A percentile compares a stretch with the other conserved stretches of the same genome.
phyloP scores from a whole-genome alignment of 2,797 vertebrate genomes.

The Acropternis orthonyx region DNA sequence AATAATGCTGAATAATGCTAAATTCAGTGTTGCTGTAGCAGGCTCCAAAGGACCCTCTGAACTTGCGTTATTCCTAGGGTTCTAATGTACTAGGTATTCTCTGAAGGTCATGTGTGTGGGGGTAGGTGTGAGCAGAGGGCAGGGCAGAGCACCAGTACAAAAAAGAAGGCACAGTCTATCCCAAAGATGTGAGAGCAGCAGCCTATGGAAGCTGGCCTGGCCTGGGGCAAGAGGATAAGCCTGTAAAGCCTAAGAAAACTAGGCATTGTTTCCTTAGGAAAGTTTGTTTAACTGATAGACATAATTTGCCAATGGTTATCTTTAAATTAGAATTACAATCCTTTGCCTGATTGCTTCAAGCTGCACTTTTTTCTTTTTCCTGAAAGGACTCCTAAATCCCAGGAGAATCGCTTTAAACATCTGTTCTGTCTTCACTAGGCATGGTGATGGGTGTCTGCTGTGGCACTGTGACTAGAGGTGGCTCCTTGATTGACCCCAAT shows the following conservation, averaged over 20 bases:
- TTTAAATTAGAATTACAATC: conserved; percentile 45
- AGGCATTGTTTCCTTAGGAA: neutral
- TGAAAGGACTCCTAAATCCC: conserved; percentile 26
- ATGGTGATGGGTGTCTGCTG: neutral
- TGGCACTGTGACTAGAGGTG: neutral
- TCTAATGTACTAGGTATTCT: neutral
- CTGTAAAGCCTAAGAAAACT: neutral
- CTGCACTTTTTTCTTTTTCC: neutral
- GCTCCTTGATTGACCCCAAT: neutral
- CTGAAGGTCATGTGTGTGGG: fast-evolving
- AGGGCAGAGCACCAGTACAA: neutral
- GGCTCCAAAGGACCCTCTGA: neutral
- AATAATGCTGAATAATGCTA: neutral
- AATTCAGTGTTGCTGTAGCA: neutral
- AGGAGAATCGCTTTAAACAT: conserved; percentile 31
- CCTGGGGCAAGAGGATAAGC: neutral
- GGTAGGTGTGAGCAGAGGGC: neutral
- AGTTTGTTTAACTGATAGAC: conserved; percentile 40
- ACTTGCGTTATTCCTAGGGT: neutral
- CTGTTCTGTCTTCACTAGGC: conserved; percentile 18
- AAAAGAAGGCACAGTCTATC: neutral
- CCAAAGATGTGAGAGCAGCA: neutral
- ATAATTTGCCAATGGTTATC: conserved; percentile 49
- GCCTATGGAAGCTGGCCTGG: neutral
- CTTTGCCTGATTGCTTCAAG: conserved; percentile 63